phyloP scores from a whole-genome alignment of 2,888 invertebrate species.

The Amiota communis region DNA sequence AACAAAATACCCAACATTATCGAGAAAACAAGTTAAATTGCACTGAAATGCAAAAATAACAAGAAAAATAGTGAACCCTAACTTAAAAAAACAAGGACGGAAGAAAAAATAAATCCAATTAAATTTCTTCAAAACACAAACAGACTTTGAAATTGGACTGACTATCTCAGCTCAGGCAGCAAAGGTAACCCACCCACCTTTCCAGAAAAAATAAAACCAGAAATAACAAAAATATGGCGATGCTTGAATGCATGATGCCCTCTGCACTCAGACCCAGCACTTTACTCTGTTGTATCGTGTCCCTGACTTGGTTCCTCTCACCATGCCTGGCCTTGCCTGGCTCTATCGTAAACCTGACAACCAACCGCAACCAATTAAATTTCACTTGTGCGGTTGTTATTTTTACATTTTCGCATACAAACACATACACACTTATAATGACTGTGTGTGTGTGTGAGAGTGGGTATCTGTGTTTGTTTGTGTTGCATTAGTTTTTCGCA shows the following conservation, averaged over 20 bases:
- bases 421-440: neutral
- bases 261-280: neutral
- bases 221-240: slow-evolving; percentile 6
- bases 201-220: slow-evolving; percentile 34
- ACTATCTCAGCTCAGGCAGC: neutral
- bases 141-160: slow-evolving; percentile 9
- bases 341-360: slow-evolving; percentile 1
- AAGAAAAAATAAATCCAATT: neutral
- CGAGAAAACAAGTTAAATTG: no score
- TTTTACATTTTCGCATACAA: slow-evolving; percentile 23
- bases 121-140: slow-evolving; percentile 9
- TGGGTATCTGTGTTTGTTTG: neutral
- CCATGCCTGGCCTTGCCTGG: neutral
- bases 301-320: neutral
- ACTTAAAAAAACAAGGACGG: neutral
- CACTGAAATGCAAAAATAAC: neutral
- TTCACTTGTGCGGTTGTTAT: slow-evolving; percentile 43
- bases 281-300: neutral
- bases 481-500: slow-evolving; percentile 13
- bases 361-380: slow-evolving; percentile 49
- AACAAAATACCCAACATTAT: neutral
- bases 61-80: neutral
- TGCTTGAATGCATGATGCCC: no score
- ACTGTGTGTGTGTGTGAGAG: no score
- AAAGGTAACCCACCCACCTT: neutral